These are phyloP conservation scores for Dasyornis broadbenti DNA, from an alignment of 2,113 vertebrate species.

Conservation along the genomic window DNA sequence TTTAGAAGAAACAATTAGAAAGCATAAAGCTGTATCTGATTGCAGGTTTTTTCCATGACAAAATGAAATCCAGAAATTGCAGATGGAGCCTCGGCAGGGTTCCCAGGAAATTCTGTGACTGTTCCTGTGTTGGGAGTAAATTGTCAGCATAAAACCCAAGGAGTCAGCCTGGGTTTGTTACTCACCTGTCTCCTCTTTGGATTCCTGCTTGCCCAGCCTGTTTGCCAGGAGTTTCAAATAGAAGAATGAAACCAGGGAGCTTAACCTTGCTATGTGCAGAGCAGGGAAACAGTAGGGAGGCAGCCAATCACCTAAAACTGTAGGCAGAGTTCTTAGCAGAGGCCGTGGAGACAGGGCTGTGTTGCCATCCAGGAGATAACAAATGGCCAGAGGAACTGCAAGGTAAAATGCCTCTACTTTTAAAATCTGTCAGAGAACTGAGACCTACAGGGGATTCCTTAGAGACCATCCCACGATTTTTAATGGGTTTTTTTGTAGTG, in stretches of 20 bases:
- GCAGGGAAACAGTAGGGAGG: not conserved
- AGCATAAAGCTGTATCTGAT: not conserved
- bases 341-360: not conserved
- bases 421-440: not conserved
- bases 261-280: not conserved
- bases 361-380: not conserved
- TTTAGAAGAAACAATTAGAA: not conserved
- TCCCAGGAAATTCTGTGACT: not conserved
- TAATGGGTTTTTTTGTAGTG: not conserved
- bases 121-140: not conserved
- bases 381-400: not conserved
- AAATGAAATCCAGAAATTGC: slow-evolving; percentile 5
- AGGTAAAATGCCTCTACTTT: not conserved
- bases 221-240: not conserved
- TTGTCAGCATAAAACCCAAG: not conserved
- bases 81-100: slow-evolving; percentile 30
- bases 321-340: not conserved
- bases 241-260: not conserved
- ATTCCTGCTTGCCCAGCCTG: not conserved
- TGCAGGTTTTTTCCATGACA: slow-evolving; percentile 1
- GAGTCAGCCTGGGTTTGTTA: not conserved
- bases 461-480: not conserved
- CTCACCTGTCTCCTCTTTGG: not conserved
- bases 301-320: not conserved
- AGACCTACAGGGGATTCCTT: not conserved